These are phyloP conservation scores for Tragelaphus scriptus DNA, from an alignment of 2,113 vertebrate genomes.

Conservation along the genomic window DNA sequence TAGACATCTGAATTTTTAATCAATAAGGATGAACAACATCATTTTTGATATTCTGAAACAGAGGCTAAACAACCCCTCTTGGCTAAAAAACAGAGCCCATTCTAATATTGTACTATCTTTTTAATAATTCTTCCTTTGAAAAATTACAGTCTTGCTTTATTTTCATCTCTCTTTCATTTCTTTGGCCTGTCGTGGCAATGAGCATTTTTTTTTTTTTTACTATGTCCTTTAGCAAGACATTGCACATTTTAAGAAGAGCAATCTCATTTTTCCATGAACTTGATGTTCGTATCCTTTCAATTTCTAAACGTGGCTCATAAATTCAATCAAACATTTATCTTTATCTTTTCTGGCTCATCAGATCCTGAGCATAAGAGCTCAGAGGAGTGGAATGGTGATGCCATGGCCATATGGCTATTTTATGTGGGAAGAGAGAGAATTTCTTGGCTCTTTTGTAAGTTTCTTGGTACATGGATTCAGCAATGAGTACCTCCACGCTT, in stretches of 20 bases:
- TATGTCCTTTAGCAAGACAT: neutral
- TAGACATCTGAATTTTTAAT: slow-evolving; percentile 30
- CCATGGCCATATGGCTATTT: neutral
- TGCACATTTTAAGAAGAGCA: neutral
- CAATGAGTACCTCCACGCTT: neutral
- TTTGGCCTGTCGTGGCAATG: neutral
- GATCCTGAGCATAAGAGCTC: neutral
- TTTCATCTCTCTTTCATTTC: neutral
- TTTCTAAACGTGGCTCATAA: neutral
- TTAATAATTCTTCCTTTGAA: neutral
- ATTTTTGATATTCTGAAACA: neutral
- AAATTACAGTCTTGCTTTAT: neutral
- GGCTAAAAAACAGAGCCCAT: neutral
- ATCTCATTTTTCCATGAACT: neutral
- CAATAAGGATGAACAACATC: neutral
- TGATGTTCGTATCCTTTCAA: neutral
- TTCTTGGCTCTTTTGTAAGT: neutral
- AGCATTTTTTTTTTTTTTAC: neutral
- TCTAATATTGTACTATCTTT: neutral
- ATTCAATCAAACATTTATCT: neutral
- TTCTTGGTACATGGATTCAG: neutral
- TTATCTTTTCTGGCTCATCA: neutral
- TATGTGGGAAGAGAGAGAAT: neutral
- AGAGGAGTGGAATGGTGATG: neutral
- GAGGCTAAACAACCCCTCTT: neutral